Conservation (phyloP, 2,113 vertebrate species). For the Neogale vison region DNA sequence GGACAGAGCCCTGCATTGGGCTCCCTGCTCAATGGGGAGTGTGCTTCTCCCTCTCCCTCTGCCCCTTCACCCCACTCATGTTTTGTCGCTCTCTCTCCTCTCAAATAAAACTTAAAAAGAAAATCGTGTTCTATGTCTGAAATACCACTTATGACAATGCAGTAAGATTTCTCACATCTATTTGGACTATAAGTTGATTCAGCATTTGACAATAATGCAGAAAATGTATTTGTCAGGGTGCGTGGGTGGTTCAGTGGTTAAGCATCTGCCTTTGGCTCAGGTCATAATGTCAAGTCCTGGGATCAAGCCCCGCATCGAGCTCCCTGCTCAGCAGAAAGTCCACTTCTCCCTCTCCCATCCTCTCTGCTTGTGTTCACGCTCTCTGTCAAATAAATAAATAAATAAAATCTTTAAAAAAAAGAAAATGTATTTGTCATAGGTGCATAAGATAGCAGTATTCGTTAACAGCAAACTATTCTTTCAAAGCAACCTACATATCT, state of each 20-base stretch:
- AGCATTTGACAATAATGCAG: background rate
- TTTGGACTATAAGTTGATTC: background rate
- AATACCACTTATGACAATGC: background rate
- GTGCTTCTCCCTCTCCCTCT: background rate
- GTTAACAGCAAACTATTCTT: background rate
- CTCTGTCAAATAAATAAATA: no score
- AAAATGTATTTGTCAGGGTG: conserved; percentile 24
- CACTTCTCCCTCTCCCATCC: no score
- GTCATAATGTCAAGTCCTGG: no score
- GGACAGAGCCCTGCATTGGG: background rate
- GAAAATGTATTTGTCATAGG: conserved; percentile 12
- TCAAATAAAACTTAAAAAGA: conserved; percentile 23
- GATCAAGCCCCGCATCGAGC: no score
- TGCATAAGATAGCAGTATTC: background rate
- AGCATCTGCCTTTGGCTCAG: no score
- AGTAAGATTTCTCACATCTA: background rate
- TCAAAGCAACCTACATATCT: background rate
- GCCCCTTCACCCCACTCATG: background rate
- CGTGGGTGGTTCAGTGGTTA: no score
- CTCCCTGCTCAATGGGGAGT: background rate
- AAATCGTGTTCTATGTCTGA: conserved; percentile 7
- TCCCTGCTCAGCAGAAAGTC: no score
- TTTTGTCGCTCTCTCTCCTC: background rate
- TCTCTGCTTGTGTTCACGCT: no score
- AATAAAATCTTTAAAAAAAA: no score